These are phyloP conservation scores for Scalopus aquaticus DNA, from an alignment of 2,113 vertebrate species.

Conservation along the genomic window DNA sequence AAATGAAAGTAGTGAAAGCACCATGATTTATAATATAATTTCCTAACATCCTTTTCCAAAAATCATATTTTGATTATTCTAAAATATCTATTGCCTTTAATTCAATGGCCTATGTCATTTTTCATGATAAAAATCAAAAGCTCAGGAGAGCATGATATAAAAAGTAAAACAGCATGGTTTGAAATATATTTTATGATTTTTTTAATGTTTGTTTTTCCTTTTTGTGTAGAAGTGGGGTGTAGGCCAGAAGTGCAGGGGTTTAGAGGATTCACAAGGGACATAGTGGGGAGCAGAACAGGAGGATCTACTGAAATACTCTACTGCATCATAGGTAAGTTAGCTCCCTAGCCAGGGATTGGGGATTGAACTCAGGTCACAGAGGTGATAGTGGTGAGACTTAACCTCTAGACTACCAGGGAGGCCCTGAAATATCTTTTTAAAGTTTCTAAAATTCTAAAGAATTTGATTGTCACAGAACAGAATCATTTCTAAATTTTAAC, in stretches of 20 bases:
- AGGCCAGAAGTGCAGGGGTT: too few relatives aligned
- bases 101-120: background rate
- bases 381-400: too few relatives aligned
- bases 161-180: conserved; percentile 2
- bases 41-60: background rate
- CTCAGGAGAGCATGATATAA: background rate
- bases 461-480: background rate
- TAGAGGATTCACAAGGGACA: too few relatives aligned
- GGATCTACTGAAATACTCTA: too few relatives aligned
- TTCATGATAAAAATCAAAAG: background rate
- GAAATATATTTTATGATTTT: background rate
- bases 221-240: too few relatives aligned
- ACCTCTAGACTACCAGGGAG: too few relatives aligned
- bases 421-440: background rate
- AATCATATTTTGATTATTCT: background rate
- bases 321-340: too few relatives aligned
- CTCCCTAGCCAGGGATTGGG: too few relatives aligned
- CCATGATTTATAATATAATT: background rate
- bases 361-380: too few relatives aligned
- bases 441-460: conserved; percentile 11
- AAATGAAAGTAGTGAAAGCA: background rate
- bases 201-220: too few relatives aligned
- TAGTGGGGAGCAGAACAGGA: too few relatives aligned
- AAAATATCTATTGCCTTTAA: background rate
- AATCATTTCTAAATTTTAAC: conserved; percentile 26